These are phyloP conservation scores for Ochropleura plecta DNA, from an alignment of 2,888 invertebrate species.

Conservation along the genomic window DNA sequence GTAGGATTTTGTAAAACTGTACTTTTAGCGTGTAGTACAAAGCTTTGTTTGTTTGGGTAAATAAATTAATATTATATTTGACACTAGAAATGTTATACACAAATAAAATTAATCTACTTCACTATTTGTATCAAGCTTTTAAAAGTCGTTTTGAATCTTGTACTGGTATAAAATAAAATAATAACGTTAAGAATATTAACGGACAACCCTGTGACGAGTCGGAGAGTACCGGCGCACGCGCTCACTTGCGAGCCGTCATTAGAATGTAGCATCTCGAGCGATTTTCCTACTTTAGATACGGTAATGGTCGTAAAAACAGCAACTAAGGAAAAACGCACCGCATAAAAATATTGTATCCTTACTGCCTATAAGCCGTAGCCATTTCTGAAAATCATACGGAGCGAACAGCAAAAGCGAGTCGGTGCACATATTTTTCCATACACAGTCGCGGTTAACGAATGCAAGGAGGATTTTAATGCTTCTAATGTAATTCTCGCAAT, in stretches of 20 bases:
- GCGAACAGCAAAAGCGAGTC: constrained; percentile 83
- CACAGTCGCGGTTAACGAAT: constrained; percentile 85
- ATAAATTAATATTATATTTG: no score
- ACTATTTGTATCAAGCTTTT: not conserved
- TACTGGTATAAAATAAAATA: not conserved
- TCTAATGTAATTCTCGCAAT: constrained; percentile 87
- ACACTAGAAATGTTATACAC: not conserved
- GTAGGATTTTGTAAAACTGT: no score
- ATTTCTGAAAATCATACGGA: constrained; percentile 91
- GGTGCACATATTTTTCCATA: constrained; percentile 89
- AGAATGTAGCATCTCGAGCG: constrained; percentile 89
- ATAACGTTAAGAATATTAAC: not conserved
- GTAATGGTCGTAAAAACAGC: constrained; percentile 88
- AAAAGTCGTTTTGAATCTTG: not conserved
- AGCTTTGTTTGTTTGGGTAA: no score
- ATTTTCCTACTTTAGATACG: constrained; percentile 90
- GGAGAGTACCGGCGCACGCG: constrained; percentile 88
- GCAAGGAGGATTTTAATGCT: constrained; percentile 88
- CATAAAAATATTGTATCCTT: constrained; percentile 90
- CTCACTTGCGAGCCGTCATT: constrained; percentile 85
- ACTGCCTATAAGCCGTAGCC: constrained; percentile 86
- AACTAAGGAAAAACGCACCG: constrained; percentile 85
- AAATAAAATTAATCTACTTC: not conserved
- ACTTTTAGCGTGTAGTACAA: no score
- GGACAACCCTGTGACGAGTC: constrained; percentile 74